Evolutionary conservation across 1,140 invertebrate species (phyloP).

Genomic region (Aphaenogaster rudis): DNA sequence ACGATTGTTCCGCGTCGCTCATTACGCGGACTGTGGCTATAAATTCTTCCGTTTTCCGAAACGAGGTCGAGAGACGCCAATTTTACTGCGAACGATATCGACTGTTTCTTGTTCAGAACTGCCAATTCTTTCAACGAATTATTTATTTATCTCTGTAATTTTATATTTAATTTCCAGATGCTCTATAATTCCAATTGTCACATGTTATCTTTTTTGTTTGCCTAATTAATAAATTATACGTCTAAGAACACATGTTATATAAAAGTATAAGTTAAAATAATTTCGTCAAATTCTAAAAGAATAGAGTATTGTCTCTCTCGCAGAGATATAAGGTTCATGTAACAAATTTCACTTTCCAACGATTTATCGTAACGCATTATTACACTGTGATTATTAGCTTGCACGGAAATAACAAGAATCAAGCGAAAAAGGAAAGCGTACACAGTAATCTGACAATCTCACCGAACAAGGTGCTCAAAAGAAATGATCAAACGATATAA

Average conservation of each 20-base stretch:
- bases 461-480: not conserved
- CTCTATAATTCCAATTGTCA: not conserved
- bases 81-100: slow-evolving; percentile 1
- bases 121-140: not conserved
- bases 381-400: not conserved
- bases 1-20: slow-evolving; percentile 47
- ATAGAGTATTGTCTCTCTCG: too few species aligned
- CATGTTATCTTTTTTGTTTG: not conserved
- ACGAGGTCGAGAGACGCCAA: not conserved
- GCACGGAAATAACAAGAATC: not conserved
- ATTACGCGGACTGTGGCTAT: not conserved
- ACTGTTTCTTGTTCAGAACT: not conserved
- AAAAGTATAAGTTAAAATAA: not conserved
- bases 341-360: not conserved
- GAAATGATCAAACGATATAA: not conserved
- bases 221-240: not conserved
- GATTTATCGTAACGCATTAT: not conserved
- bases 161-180: not conserved
- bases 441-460: not conserved
- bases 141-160: not conserved
- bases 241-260: not conserved
- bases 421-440: not conserved
- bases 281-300: not conserved
- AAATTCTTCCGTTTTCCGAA: slow-evolving; percentile 24
- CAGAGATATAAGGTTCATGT: not conserved